A percentile compares a stretch with the other conserved stretches of the same genome.
phyloP scores from a whole-genome alignment of 2,797 vertebrate species.

The Pangasius macronema region DNA sequence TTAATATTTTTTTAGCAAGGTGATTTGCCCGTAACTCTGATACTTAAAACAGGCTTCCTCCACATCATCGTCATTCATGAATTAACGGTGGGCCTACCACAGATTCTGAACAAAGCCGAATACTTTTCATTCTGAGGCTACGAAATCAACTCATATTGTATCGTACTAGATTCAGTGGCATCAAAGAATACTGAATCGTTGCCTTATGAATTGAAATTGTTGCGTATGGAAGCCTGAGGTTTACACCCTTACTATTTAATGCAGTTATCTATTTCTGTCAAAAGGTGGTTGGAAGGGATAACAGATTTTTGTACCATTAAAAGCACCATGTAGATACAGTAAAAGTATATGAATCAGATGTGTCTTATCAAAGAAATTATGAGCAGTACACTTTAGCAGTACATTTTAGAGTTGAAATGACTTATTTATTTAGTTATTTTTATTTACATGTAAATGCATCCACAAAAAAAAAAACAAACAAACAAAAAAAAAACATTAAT shows the following conservation, averaged over 20 bases:
- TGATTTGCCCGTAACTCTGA: not conserved
- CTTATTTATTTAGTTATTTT: not conserved
- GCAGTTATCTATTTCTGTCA: not conserved
- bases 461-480: not conserved
- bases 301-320: not conserved
- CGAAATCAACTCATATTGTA: not conserved
- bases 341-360: not conserved
- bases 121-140: not conserved
- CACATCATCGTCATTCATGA: not conserved
- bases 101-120: not conserved
- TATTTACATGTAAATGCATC: not conserved
- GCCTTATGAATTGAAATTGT: not conserved
- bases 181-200: not conserved
- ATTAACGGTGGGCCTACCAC: no score
- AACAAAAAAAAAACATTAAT: not conserved
- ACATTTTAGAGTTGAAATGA: not conserved
- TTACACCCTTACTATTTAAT: not conserved
- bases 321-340: not conserved
- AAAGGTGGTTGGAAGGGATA: not conserved
- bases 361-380: not conserved
- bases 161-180: not conserved
- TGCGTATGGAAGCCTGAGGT: not conserved
- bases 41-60: not conserved
- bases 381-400: not conserved
- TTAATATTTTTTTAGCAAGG: not conserved